Evolutionary conservation across 2,888 invertebrate species (phyloP).

Genomic region (Selenia dentaria): DNA sequence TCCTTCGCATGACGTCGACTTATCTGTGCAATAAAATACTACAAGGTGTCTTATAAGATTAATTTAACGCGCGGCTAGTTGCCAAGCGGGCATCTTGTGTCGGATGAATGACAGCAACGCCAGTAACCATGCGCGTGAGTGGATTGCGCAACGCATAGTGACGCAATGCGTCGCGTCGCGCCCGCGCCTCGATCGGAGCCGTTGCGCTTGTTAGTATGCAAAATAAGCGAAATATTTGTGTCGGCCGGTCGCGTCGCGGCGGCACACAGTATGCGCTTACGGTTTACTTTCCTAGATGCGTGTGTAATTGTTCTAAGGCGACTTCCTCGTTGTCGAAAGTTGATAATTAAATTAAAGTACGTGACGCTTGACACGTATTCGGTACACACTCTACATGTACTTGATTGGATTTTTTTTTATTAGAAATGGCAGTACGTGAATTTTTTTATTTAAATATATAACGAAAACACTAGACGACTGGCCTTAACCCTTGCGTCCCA

Average conservation of each 20-base stretch:
- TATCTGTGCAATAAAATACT: conserved; percentile 22
- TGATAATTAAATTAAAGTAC: conserved; percentile 12
- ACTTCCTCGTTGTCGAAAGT: conserved; percentile 37
- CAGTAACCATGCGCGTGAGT: conserved; percentile 66
- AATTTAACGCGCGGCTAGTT: conserved; percentile 51
- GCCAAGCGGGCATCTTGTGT: conserved; percentile 60
- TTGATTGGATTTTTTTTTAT: background rate
- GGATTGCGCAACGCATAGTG: conserved; percentile 63
- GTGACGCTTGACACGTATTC: conserved; percentile 1
- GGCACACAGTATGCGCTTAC: conserved; percentile 57
- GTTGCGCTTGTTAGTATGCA: conserved; percentile 73
- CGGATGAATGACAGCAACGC: conserved; percentile 68
- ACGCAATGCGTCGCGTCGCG: conserved; percentile 66
- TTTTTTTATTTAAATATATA: no score
- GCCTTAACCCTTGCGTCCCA: no score
- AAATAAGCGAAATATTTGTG: conserved; percentile 73
- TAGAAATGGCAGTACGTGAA: no score
- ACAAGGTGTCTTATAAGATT: conserved; percentile 25
- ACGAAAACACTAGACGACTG: no score
- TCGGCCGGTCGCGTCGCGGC: conserved; percentile 44
- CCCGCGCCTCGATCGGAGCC: conserved; percentile 39
- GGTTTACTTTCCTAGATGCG: conserved; percentile 50
- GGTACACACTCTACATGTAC: background rate
- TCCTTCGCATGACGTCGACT: conserved; percentile 9
- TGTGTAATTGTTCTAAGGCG: conserved; percentile 36